These are phyloP conservation scores for Drepanosiphum platanoidis DNA, from an alignment of 2,888 invertebrate species.

Conservation along the genomic window DNA sequence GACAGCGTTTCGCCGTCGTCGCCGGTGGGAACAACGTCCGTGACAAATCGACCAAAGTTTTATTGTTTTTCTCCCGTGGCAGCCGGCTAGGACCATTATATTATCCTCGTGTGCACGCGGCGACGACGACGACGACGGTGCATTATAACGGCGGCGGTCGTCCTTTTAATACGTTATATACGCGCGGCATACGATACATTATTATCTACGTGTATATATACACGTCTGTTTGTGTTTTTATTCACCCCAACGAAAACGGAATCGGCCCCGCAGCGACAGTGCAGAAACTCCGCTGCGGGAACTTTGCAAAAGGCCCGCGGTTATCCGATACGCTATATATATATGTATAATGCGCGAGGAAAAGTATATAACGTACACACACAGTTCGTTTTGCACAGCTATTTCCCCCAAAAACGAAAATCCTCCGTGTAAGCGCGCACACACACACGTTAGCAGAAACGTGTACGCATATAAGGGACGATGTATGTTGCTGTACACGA, in stretches of 20 bases:
- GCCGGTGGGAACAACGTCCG: conserved; percentile 24
- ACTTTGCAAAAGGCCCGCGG: conserved; percentile 9
- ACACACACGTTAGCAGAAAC: not conserved
- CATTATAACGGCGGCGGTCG: not conserved
- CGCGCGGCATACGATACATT: not conserved
- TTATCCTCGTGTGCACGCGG: not conserved
- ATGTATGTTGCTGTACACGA: not conserved
- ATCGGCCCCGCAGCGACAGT: not conserved
- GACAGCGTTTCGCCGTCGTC: not conserved
- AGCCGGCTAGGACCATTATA: conserved; percentile 2
- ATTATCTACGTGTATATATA: not conserved
- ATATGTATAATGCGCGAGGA: too few species aligned
- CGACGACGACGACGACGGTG: not conserved
- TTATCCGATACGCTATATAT: not conserved
- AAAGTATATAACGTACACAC: not conserved
- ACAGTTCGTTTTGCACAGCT: conserved; percentile 13
- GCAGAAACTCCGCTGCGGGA: not conserved
- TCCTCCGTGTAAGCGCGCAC: not conserved
- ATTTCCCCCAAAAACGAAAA: conserved; percentile 50
- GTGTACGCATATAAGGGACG: not conserved
- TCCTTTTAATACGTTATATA: too few species aligned
- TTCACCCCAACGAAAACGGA: conserved; percentile 11
- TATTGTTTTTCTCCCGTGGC: conserved; percentile 41
- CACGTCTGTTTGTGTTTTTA: not conserved
- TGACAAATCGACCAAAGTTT: conserved; percentile 53